phyloP scores from a whole-genome alignment of 2,113 vertebrate genomes.

The Butastur rufipennis region DNA sequence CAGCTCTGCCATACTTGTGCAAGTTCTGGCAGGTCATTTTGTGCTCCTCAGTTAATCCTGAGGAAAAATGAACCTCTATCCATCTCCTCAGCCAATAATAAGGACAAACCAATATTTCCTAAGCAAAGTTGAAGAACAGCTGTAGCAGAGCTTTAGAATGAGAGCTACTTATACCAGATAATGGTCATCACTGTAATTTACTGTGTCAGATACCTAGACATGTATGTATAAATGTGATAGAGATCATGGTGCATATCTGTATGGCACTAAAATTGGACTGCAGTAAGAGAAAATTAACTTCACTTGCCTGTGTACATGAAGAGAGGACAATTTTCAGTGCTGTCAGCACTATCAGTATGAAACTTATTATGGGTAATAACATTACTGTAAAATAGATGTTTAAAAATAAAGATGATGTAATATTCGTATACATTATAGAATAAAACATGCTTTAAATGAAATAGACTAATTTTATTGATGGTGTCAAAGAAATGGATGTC shows the following conservation, averaged over 20 bases:
- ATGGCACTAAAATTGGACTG: background rate
- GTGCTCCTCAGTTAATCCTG: background rate
- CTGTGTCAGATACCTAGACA: background rate
- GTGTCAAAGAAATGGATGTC: background rate
- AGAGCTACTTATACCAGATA: background rate
- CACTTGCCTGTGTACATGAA: background rate
- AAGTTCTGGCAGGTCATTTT: background rate
- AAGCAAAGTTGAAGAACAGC: background rate
- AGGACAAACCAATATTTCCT: background rate
- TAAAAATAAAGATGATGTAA: slow-evolving; percentile 42
- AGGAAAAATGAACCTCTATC: background rate
- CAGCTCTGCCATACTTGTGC: background rate
- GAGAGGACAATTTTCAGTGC: background rate
- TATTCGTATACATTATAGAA: background rate
- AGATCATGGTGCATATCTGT: background rate
- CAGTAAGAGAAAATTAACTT: background rate
- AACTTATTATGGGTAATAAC: slow-evolving; percentile 19
- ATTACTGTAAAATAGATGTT: background rate
- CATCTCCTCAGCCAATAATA: background rate
- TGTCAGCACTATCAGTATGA: background rate
- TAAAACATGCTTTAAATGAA: slow-evolving; percentile 8
- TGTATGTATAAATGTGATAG: background rate
- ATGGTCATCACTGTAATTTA: background rate
- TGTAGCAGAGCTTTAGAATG: background rate
- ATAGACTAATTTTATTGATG: background rate